phyloP scores from a whole-genome alignment of 2,113 vertebrate species.

The Entelurus aequoreus region DNA sequence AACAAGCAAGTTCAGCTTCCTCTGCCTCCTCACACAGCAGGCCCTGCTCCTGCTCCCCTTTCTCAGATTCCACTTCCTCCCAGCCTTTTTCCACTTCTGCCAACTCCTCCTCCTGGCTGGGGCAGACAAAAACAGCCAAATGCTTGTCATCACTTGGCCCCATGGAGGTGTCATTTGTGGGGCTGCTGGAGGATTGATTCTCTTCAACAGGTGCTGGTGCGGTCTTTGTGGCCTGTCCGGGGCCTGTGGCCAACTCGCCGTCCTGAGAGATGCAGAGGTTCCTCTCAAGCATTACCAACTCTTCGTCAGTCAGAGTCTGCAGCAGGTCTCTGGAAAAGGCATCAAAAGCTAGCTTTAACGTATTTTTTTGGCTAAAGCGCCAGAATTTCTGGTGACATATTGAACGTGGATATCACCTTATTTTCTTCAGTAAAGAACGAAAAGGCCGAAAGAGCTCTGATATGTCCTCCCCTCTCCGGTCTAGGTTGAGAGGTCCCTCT shows the following conservation, averaged over 20 bases:
- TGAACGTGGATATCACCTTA: constrained; percentile 73
- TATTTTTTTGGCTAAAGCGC: neutral
- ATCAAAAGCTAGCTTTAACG: constrained; percentile 2
- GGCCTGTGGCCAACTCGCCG: constrained; percentile 67
- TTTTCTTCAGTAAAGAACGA: constrained; percentile 90
- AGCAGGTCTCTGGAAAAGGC: constrained; percentile 81
- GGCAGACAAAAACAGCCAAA: constrained; percentile 43
- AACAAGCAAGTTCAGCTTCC: constrained; percentile 89
- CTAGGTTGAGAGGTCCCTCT: constrained; percentile 91
- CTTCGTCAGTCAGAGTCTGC: constrained; percentile 86
- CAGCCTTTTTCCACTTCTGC: constrained; percentile 79
- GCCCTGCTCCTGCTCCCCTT: constrained; percentile 70
- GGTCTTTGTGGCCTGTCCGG: constrained; percentile 26
- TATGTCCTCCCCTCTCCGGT: constrained; percentile 92
- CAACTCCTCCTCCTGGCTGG: constrained; percentile 68
- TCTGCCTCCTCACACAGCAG: constrained; percentile 79
- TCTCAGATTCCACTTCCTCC: constrained; percentile 72
- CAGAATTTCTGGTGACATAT: neutral
- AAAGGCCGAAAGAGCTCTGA: constrained; percentile 97
- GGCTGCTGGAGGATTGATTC: constrained; percentile 41
- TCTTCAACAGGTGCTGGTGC: constrained; percentile 40
- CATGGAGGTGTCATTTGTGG: constrained; percentile 34
- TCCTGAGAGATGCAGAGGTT: constrained; percentile 94
- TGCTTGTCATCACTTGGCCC: constrained; percentile 24
- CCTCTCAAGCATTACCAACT: constrained; percentile 81